These are phyloP conservation scores for Anser brachyrhynchus DNA, from an alignment of 2,113 vertebrate genomes.

Conservation along the genomic window DNA sequence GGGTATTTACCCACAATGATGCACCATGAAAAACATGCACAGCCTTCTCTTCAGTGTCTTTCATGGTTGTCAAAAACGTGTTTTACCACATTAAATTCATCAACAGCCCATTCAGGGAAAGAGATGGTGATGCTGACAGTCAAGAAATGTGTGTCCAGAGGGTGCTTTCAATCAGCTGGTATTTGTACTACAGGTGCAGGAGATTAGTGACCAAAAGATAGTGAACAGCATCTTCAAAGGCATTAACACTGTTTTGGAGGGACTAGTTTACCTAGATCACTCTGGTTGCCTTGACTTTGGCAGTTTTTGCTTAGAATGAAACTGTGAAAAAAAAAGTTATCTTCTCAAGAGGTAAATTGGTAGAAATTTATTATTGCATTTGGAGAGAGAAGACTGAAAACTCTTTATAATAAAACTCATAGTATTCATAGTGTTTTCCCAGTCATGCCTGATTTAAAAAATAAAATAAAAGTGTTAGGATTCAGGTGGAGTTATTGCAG, in stretches of 20 bases:
- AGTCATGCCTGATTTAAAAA: too few species aligned
- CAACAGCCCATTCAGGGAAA: too few species aligned
- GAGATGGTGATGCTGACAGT: too few species aligned
- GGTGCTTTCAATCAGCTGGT: background rate
- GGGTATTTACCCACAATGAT: background rate
- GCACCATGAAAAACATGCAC: too few species aligned
- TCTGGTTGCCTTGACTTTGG: too few species aligned
- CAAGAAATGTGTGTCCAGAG: background rate
- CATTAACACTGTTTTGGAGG: background rate
- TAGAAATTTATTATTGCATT: background rate
- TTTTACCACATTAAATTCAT: too few species aligned
- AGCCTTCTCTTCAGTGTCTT: too few species aligned
- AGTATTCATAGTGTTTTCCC: background rate
- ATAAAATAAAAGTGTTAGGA: too few species aligned
- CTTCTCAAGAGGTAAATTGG: background rate
- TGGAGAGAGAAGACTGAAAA: background rate
- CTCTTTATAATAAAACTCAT: background rate
- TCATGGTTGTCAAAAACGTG: too few species aligned
- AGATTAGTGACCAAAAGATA: background rate
- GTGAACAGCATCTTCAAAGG: background rate
- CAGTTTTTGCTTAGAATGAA: background rate
- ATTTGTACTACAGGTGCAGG: background rate
- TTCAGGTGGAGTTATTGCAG: background rate
- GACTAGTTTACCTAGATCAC: too few species aligned
- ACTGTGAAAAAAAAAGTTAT: background rate